Evolutionary conservation across 2,113 vertebrate genomes (phyloP).

Genomic region (Saimiri boliviensis): DNA sequence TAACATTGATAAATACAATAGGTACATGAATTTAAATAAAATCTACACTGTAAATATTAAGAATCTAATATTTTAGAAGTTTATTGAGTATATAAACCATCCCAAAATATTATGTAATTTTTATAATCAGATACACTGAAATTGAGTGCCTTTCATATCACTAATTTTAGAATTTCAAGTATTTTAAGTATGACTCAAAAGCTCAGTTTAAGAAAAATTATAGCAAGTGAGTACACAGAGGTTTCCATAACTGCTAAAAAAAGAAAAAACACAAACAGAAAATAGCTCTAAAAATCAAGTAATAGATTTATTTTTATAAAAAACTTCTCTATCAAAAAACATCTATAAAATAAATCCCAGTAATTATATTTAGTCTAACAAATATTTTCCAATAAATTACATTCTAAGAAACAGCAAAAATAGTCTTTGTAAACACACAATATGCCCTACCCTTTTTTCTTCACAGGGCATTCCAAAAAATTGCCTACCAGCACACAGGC

Average conservation of each 20-base stretch:
- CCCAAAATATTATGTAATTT: background rate
- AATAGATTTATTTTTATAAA: background rate
- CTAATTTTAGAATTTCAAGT: background rate
- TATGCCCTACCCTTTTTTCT: background rate
- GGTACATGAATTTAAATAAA: background rate
- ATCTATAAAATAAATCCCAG: background rate
- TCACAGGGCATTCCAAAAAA: background rate
- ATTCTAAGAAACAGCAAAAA: background rate
- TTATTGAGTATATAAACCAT: background rate
- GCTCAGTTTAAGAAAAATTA: background rate
- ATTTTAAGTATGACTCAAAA: conserved; percentile 12
- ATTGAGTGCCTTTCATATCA: background rate
- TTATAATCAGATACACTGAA: background rate
- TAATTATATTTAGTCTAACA: background rate
- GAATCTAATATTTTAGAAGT: background rate
- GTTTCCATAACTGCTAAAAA: background rate
- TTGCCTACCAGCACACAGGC: background rate
- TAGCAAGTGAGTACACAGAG: background rate
- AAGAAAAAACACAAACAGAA: background rate
- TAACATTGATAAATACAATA: background rate
- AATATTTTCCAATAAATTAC: background rate
- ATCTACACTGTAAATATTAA: background rate
- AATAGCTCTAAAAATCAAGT: background rate
- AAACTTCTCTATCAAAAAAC: background rate
- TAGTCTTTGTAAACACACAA: background rate